Percentiles rank a stretch among this genome's conserved stretches.
These are phyloP conservation scores for Melanerpes aurifrons DNA, from an alignment of 2,113 vertebrate genomes.

Conservation along the genomic window DNA sequence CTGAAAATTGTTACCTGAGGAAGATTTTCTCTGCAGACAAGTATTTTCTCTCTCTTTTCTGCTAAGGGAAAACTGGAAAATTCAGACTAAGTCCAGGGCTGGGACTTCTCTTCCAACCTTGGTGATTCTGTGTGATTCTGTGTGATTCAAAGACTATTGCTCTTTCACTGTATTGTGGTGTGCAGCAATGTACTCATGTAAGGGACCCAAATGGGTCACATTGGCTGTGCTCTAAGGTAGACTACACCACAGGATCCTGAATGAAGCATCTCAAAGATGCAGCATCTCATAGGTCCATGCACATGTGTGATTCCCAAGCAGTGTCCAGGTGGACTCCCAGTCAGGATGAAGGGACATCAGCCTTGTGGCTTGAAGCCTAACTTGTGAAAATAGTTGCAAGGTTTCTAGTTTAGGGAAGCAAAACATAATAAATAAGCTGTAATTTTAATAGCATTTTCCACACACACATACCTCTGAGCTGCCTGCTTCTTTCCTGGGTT, in stretches of 20 bases:
- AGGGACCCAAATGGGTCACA: neutral
- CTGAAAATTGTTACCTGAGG: neutral
- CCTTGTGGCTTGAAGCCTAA: neutral
- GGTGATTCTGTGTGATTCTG: no score
- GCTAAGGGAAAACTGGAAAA: neutral
- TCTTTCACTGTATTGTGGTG: neutral
- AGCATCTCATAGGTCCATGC: neutral
- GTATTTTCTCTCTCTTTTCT: neutral
- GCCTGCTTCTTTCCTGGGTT: conserved; percentile 25
- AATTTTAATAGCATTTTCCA: conserved; percentile 41
- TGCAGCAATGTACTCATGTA: fast-evolving
- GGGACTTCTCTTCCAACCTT: neutral
- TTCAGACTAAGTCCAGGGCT: neutral
- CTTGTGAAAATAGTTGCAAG: neutral
- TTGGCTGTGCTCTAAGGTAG: neutral
- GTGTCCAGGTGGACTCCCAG: neutral
- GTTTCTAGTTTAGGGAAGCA: neutral
- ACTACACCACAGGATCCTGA: fast-evolving
- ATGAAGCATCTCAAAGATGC: neutral
- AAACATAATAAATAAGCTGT: neutral
- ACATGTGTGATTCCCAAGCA: neutral
- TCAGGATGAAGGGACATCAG: neutral
- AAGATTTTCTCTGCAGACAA: neutral
- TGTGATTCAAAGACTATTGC: no score
- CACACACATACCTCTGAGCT: neutral